Base-by-base conservation (phyloP, 2,113 vertebrate species). In the Eupsittula cactorum region DNA sequence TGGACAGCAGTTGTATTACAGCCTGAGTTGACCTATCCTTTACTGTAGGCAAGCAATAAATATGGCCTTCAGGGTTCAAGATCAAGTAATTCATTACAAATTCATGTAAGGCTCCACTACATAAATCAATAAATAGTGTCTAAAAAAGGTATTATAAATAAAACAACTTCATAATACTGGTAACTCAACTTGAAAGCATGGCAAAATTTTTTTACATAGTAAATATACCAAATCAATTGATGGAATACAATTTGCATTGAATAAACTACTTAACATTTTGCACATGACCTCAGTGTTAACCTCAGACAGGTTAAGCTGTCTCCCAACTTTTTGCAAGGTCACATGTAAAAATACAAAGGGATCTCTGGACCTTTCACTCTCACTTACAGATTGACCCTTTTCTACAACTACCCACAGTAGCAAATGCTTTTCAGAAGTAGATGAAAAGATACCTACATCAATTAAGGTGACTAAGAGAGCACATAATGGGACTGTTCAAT, bases 91-190 rank as follows among this genome's bases (percentile, higher is more conserved):
- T 92, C 8, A 62, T 88, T 64, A 80, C 39, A 75, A 60, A 80
- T 88, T 88, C 86, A 90, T 88, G 73, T 47, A 89, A 93, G 24
- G 49, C 4, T 77, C 24, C 28, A 46, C 24, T 78, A 47, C 2
- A 70, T 39, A 89, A 94, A 94, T 97, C 77, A 84, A 91, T 94
- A 95, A 94, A 64, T 13, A 86, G 16, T 41, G 29, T 71, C 57
- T 46, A 68, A 91, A 88, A 74, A 59, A 71, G 33, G 29, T 41
- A 94, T 55, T 53, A 91, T 69, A 33, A 94, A 91, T 90, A 75
- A 68, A 92, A 53, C 39, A 74, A 87, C 49, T 69, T 93, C 33
- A 52, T 91, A 83, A 80, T 47, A 82, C 18, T 55, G 31, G 27
- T 35, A 73, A 63, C 46, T 86, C n/a, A 37, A 46, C 37, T 39